Percentiles rank a stretch among this genome's conserved stretches.
phyloP scores from a whole-genome alignment of 2,797 vertebrate species.

The Pangasius larnaudii region DNA sequence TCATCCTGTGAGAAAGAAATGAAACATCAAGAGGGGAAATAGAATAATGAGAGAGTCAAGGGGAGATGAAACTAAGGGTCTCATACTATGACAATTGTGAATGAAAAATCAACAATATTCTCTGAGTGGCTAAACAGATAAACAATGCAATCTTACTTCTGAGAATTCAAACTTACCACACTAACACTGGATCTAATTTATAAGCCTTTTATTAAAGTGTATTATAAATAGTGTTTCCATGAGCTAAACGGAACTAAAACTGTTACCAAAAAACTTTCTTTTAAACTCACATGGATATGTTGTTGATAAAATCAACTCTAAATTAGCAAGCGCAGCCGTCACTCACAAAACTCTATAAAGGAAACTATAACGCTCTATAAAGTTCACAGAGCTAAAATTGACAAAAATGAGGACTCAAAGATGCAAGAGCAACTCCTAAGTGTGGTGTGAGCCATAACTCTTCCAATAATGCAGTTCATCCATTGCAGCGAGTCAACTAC shows the following conservation, averaged over 20 bases:
- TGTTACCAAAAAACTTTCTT: not conserved
- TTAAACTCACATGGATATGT: not conserved
- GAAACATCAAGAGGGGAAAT: not conserved
- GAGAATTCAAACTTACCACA: not conserved
- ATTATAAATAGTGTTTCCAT: not conserved
- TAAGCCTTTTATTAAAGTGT: not conserved
- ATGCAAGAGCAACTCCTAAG: too few species aligned
- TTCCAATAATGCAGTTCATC: conserved; percentile 4
- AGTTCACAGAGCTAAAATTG: not conserved
- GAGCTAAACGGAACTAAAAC: not conserved
- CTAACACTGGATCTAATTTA: not conserved
- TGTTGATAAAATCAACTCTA: not conserved
- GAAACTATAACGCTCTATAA: not conserved
- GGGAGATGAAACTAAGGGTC: not conserved
- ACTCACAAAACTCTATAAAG: not conserved
- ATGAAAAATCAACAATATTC: not conserved
- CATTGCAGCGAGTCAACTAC: not conserved
- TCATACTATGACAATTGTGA: not conserved
- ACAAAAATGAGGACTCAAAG: too few species aligned
- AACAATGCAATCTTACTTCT: too few species aligned
- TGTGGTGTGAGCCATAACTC: not conserved
- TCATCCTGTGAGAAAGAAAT: conserved; percentile 81
- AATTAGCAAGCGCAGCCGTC: not conserved
- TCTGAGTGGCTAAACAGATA: not conserved
- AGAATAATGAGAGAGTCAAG: not conserved